Evolutionary conservation across 2,113 vertebrate genomes (phyloP), one percentile per base, ranked within the genome.

Genomic region (Pleuronectes platessa): DNA sequence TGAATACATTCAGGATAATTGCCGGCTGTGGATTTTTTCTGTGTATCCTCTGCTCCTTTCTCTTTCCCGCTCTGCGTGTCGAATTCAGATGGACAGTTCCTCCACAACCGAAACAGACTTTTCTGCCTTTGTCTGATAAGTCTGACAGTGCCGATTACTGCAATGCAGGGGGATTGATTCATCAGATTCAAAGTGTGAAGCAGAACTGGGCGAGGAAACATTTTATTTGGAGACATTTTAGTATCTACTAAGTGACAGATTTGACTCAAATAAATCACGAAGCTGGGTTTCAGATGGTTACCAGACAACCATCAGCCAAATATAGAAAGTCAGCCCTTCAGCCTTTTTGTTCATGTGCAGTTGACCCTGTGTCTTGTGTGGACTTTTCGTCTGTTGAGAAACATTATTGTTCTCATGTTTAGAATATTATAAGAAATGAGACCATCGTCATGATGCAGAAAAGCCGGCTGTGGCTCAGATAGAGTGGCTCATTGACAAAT

Each of bases 1-100:
- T 80, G 65, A 82, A 84, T 87, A 54, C 65, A 63, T 63, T 72
- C 66, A 61, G 79, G 82, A 76, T 81, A 89, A 82, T 86, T 81
- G 45, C 42, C 65, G 71, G 51, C 31, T 58, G 54, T 71, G 35
- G 37, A 6, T 74, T 59, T 79, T 78, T 56, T 61, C 61, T 78
- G 26, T 79, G 11, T 20, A 74, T 86, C 66, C 18, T 24, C 23
- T 17, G 31, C 58, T 83, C 45, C 59, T 15, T 20, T 3, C 74
- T 60, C 49, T 51, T 42, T 6, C 15, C n/a, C 6, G 6, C 31
- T 31, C 31, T 31, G 31, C 6, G 6, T 31, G 31, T 54, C 67
- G 59, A 80, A 81, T 47, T 18, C 63, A 68, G 74, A 69, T 55
- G 68, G 71, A 54, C 13, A 15, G 23, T 65, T 65, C 17, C 26